Evolutionary conservation across 2,113 vertebrate species (phyloP).

Genomic region (Tauraco erythrolophus): DNA sequence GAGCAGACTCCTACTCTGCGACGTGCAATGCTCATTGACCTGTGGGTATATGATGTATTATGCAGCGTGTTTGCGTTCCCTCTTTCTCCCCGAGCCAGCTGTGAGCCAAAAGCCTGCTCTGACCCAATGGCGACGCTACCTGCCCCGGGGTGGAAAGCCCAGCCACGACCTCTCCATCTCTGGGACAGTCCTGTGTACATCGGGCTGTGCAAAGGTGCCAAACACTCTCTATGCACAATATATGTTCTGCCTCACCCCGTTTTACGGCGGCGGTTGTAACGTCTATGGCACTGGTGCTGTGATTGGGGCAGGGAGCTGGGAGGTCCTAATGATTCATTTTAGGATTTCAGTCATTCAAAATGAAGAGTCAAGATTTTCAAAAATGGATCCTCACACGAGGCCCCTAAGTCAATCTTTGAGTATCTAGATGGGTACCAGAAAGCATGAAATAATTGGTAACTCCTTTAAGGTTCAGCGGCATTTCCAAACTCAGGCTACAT

Average conservation of each 20-base stretch:
- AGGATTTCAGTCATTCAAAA: background rate
- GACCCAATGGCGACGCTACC: background rate
- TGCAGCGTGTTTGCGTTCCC: background rate
- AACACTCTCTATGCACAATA: rapidly evolving
- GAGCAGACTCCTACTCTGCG: background rate
- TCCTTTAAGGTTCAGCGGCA: background rate
- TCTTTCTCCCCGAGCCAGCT: background rate
- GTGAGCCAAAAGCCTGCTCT: background rate
- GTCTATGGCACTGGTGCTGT: background rate
- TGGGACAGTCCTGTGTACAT: rapidly evolving
- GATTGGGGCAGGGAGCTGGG: background rate
- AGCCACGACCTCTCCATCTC: rapidly evolving
- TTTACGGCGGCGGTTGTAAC: background rate
- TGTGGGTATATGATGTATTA: background rate
- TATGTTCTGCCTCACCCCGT: background rate
- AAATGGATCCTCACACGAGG: background rate
- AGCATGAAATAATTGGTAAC: background rate
- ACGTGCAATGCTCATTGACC: background rate
- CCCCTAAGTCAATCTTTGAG: background rate
- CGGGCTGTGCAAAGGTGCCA: background rate
- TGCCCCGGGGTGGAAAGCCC: background rate
- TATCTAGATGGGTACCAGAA: background rate
- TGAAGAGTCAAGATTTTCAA: background rate
- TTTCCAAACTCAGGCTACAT: background rate
- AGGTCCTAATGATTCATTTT: background rate